Evolutionary conservation across 2,113 vertebrate genomes (phyloP).

Genomic region (Amphiprion percula): DNA sequence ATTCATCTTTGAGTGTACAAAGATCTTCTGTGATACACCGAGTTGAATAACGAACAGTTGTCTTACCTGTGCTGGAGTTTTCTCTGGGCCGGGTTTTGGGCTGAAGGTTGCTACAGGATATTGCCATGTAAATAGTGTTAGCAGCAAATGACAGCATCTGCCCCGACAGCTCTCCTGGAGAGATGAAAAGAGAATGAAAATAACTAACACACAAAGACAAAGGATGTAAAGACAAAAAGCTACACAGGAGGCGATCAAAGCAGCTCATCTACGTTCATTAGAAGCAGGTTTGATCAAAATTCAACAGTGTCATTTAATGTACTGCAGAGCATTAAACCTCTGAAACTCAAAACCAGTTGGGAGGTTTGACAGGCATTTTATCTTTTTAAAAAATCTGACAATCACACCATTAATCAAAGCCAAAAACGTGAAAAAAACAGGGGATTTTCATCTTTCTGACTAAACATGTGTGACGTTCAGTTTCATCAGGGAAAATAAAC

Average conservation of each 20-base stretch:
- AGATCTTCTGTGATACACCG: no score
- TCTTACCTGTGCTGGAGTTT: slow-evolving; percentile 46
- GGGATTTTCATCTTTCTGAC: no score
- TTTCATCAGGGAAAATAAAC: no score
- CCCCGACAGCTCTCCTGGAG: slow-evolving; percentile 81
- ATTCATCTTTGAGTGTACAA: no score
- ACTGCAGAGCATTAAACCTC: no score
- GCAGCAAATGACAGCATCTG: slow-evolving; percentile 86
- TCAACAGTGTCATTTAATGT: no score
- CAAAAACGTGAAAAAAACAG: no score
- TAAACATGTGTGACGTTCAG: no score
- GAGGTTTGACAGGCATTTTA: no score
- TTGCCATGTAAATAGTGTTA: slow-evolving; percentile 86
- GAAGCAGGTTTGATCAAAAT: neutral
- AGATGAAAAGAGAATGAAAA: slow-evolving; percentile 7
- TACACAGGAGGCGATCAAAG: neutral
- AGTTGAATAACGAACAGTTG: neutral
- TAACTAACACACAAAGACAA: neutral
- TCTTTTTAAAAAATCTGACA: no score
- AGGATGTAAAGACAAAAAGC: neutral
- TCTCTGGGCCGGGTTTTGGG: slow-evolving; percentile 44
- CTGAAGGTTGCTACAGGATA: slow-evolving; percentile 82
- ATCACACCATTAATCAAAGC: no score
- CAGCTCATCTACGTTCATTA: neutral
- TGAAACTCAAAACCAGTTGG: no score